Conservation (phyloP, 1,140 invertebrate genomes). For the Caenorhabditis inopinata region DNA sequence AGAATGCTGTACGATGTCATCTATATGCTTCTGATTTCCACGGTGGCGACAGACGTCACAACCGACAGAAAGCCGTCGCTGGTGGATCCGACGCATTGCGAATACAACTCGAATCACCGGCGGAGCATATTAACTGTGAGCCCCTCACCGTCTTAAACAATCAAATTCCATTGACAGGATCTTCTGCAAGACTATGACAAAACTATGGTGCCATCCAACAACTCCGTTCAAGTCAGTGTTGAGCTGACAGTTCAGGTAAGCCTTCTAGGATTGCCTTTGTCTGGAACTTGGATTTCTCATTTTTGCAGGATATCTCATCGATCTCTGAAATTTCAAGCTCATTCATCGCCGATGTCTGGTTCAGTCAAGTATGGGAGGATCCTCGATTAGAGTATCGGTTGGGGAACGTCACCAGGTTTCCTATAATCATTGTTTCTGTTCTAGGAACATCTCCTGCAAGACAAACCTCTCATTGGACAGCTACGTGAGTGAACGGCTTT, state of each 20-base stretch:
- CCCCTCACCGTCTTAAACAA: not conserved
- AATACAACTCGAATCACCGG: constrained; percentile 56
- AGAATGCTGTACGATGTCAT: constrained; percentile 32
- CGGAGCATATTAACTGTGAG: constrained; percentile 53
- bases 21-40: constrained; percentile 23
- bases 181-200: constrained; percentile 61
- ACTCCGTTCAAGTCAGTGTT: constrained; percentile 59
- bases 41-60: not conserved
- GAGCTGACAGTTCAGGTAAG: constrained; percentile 60
- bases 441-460: constrained; percentile 60
- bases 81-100: constrained; percentile 37
- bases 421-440: not conserved
- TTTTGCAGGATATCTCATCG: constrained; percentile 62
- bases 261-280: not conserved
- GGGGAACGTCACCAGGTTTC: not conserved
- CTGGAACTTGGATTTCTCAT: not conserved
- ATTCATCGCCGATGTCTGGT: constrained; percentile 66
- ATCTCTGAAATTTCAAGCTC: constrained; percentile 66
- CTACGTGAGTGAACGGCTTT: constrained; percentile 61
- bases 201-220: constrained; percentile 64
- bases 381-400: constrained; percentile 57
- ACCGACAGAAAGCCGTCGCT: not conserved
- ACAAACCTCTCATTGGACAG: constrained; percentile 62
- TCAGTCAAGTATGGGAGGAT: constrained; percentile 64
- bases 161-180: constrained; percentile 46